These are phyloP conservation scores for Diachasmimorpha longicaudata DNA, from an alignment of 1,140 invertebrate genomes.

Conservation along the genomic window DNA sequence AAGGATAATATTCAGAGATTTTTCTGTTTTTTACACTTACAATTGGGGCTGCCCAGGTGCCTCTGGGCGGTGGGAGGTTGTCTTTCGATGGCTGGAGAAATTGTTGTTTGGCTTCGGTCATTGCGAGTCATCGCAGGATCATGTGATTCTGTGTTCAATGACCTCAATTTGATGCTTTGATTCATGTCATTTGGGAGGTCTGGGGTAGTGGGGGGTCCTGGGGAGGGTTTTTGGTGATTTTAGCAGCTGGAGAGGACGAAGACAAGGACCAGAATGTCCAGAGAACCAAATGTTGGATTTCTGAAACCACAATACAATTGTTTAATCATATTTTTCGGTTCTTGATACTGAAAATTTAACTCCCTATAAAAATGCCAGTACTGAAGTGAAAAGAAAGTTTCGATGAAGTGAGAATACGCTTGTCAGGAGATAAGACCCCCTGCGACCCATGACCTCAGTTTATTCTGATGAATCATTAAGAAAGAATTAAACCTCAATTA, in stretches of 20 bases:
- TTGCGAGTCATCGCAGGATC: background rate
- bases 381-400: background rate
- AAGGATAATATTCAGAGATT: background rate
- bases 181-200: background rate
- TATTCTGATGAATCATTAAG: no score
- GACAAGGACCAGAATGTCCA: no score
- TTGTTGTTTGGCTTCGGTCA: no score
- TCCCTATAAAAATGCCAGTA: background rate
- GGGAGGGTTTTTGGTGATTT: no score
- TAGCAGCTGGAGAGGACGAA: no score
- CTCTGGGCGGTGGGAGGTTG: no score
- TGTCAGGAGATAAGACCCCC: background rate
- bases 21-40: background rate
- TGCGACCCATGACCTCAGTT: background rate
- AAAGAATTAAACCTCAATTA: no score
- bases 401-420: background rate
- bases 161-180: background rate
- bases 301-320: background rate
- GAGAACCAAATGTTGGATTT: background rate
- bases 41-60: no score
- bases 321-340: no score
- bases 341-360: no score
- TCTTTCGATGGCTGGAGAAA: no score
- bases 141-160: background rate
- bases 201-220: no score